Evolutionary conservation across 2,113 vertebrate genomes (phyloP), one percentile per base, ranked within the genome.

Genomic region (Hippocampus zosterae): DNA sequence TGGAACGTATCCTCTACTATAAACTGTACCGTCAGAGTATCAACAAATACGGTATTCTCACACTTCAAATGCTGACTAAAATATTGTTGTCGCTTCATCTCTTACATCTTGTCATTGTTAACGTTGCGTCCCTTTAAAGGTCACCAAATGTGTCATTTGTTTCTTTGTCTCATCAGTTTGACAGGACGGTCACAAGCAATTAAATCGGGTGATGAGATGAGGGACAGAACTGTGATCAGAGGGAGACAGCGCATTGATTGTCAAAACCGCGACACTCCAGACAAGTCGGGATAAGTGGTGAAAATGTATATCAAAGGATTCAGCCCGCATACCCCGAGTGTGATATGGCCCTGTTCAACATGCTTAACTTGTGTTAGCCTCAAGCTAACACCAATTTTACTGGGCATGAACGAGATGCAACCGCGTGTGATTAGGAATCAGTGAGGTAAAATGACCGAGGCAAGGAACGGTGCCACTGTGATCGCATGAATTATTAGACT

Each of bases 291-390:
- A 53, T 21, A 53, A n/a, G 55, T 56, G n/a, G n/a, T 56, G 23
- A n/a, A 59, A 59, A 59, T 81, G 78, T 68, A 83, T 88, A 87
- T 90, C 84, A 90, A 89, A 87, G 85, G 66, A 23, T 77, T 78
- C 50, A 74, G 78, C 68, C 74, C 33, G 79, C 79, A 56, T 78
- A 71, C 78, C 72, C 75, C 78, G 53, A 4, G 56, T 74, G 76
- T 79, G 76, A 84, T 85, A 78, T 65, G 74, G 81, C 74, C 82
- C 82, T 73, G 82, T 79, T 83, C 82, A 87, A 89, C 84, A 86
- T 86, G 74, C 73, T 77, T 83, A 83, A 60, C 61, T 77, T 76
- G 80, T 81, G 75, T 82, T 75, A 90, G 82, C 84, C 81, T 69
- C 46, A 27, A 84, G 85, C 86, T 55, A 88, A 84, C 85, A 52